Conservation (phyloP, 2,888 invertebrate species). For the Troglohyphantes excavatus region DNA sequence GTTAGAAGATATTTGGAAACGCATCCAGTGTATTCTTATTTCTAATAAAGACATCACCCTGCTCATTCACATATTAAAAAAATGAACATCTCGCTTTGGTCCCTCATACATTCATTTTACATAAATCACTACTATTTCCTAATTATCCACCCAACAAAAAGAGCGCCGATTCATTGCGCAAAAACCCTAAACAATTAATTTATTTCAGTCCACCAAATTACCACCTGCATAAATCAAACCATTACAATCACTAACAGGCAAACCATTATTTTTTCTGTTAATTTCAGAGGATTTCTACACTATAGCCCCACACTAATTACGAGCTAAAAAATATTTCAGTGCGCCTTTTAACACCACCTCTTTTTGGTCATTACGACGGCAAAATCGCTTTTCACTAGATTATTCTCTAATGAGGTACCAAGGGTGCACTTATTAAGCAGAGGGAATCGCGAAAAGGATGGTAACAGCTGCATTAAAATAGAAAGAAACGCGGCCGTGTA, state of each 20-base stretch:
- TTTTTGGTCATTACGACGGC: slow-evolving; percentile 24
- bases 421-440: slow-evolving; percentile 59
- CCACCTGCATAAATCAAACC: slow-evolving; percentile 2
- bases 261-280: neutral
- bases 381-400: slow-evolving; percentile 52
- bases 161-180: neutral
- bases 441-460: slow-evolving; percentile 18
- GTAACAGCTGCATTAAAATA: slow-evolving; percentile 51
- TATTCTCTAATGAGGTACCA: slow-evolving; percentile 63
- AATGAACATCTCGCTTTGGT: too few species aligned
- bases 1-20: too few species aligned
- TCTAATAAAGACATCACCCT: too few species aligned
- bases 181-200: neutral
- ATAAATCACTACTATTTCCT: neutral
- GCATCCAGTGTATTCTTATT: too few species aligned
- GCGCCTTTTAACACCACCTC: slow-evolving; percentile 15
- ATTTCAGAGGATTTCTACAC: neutral
- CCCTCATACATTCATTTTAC: too few species aligned
- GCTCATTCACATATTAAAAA: too few species aligned
- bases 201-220: slow-evolving; percentile 1
- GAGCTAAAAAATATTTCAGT: slow-evolving; percentile 1
- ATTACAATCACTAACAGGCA: neutral
- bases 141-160: neutral
- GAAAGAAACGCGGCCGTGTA: slow-evolving; percentile 7
- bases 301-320: neutral